A percentile compares a stretch with the other conserved stretches of the same genome.
phyloP scores from a whole-genome alignment of 2,113 vertebrate genomes.

The Rattus norvegicus region DNA sequence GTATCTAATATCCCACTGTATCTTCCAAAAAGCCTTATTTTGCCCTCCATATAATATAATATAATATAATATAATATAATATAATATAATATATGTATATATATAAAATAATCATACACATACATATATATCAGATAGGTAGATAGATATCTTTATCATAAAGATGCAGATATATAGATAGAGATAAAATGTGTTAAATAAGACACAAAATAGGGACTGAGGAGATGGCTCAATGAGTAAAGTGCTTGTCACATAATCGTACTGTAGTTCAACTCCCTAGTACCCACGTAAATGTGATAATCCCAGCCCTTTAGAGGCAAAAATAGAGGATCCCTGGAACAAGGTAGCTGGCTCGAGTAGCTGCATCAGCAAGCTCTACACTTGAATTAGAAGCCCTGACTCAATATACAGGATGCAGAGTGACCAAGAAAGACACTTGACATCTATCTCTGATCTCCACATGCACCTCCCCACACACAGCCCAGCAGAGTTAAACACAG shows the following conservation, averaged over 20 bases:
- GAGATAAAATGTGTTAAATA: background rate
- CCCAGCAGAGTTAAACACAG: background rate
- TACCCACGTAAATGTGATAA: background rate
- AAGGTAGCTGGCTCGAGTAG: background rate
- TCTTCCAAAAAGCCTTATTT: background rate
- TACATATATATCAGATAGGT: background rate
- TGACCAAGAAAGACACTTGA: background rate
- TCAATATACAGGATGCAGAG: background rate
- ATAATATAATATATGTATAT: background rate
- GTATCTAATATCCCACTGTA: background rate
- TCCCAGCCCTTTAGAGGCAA: background rate
- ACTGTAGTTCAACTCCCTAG: background rate
- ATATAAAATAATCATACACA: background rate
- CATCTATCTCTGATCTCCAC: background rate
- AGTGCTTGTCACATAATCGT: background rate
- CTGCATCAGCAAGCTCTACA: background rate
- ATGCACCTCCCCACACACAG: background rate
- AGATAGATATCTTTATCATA: background rate
- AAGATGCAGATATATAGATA: background rate
- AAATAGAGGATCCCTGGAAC: background rate
- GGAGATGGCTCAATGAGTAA: background rate
- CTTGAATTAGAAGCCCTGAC: background rate
- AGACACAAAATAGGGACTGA: slow-evolving; percentile 15
- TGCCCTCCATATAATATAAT: background rate
- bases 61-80: too few relatives aligned